Base-by-base conservation (phyloP, 2,797 vertebrate genomes). In the Eptatretus atami region DNA sequence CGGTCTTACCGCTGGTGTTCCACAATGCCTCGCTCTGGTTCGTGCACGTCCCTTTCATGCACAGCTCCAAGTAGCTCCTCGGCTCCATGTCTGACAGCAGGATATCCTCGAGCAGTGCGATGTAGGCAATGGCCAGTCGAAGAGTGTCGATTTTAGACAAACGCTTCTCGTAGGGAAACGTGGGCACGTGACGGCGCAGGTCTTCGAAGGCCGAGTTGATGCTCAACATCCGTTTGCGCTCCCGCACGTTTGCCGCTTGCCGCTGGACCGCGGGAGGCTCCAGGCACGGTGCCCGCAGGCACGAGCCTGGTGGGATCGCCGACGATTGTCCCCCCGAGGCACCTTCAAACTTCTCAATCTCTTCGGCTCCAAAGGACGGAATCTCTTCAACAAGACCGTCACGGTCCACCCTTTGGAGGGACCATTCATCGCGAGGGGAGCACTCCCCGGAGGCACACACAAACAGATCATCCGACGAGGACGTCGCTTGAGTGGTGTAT, bases 121-220 rank as follows among this genome's bases (percentile, higher is more conserved):
- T 79, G 73, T 80, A 82, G 1, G 79, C 80, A 1, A 79, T 80
- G 65, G 78, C 81, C 69, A 80, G 65, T 3, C 73, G 64, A 19
- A 84, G 74, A 0, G 78, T 81, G 70, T 80, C 78, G 0, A 82
- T 82, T 71, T 86, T 82, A 13, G 82, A 81, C 64, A 85, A 75
- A 1, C 75, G 71, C 54, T 77, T 81, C 73, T 84, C 82, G 15
- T 78, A 80, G 0, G 78, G 80, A 53, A 82, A 81, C 6, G 81
- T 80, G 0, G 80, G 80, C 1, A 83, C 76, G 3, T 71, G 78
- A 66, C 76, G 69, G n/a, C 80, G 74, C 9, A 79, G 79, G 68
- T 76, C 71, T 12, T 78, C 74, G 8, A 82, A 83, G 63, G 77
- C 79, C 0, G 79, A 73, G 64, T 78, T 81, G 70, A 81, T 79